These are phyloP conservation scores for Apodemus sylvaticus DNA, from an alignment of 2,113 vertebrate genomes.

Conservation along the genomic window DNA sequence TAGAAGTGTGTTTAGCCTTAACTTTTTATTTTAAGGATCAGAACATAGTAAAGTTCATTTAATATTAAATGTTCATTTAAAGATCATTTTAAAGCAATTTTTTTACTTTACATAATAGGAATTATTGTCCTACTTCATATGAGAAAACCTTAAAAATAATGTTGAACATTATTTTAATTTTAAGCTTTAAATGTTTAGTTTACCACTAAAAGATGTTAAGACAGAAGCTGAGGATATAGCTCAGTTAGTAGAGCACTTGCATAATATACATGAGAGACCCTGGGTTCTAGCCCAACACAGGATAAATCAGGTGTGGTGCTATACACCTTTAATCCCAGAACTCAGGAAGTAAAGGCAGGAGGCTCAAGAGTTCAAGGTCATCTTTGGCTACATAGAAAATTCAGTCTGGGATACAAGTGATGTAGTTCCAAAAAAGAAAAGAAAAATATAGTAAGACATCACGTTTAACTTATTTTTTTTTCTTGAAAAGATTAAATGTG, in stretches of 20 bases:
- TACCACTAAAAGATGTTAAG: background rate
- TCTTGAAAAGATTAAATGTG: background rate
- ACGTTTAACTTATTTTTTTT: slow-evolving; percentile 6
- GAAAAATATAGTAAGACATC: background rate
- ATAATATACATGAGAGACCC: background rate
- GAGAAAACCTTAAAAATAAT: background rate
- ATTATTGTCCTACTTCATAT: background rate
- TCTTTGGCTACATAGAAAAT: background rate
- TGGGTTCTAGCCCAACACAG: background rate
- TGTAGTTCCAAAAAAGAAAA: background rate
- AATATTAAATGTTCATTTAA: too few species aligned
- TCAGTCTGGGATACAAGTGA: background rate
- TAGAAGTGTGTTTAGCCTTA: background rate
- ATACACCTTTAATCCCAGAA: too few species aligned
- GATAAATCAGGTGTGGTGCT: background rate
- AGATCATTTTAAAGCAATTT: slow-evolving; percentile 11
- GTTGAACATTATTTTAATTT: background rate
- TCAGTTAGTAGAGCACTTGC: background rate
- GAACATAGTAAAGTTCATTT: background rate
- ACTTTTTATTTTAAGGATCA: background rate
- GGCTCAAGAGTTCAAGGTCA: background rate
- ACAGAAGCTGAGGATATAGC: background rate
- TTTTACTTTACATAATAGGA: background rate
- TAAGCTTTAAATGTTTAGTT: background rate
- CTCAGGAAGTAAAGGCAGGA: background rate